phyloP scores from a whole-genome alignment of 2,888 invertebrate genomes.

The Drosophila flavopinicola region DNA sequence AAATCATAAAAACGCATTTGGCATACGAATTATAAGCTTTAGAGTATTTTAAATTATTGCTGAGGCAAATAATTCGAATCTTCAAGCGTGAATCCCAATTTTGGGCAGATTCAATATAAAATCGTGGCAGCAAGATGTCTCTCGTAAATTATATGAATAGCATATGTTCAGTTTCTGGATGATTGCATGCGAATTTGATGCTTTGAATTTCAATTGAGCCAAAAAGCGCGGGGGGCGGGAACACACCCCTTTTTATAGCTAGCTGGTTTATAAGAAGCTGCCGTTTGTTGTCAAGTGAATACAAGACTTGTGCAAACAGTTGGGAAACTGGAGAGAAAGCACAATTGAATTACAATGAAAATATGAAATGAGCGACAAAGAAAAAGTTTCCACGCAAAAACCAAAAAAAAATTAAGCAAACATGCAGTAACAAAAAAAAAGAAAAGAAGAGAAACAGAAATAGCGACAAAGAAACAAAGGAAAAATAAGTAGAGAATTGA shows the following conservation, averaged over 20 bases:
- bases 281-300: constrained; percentile 43
- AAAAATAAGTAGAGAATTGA: constrained; percentile 44
- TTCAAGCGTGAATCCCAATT: no score
- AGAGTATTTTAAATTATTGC: no score
- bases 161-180: constrained; percentile 76
- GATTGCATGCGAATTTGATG: constrained; percentile 68
- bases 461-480: constrained; percentile 64
- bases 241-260: constrained; percentile 51
- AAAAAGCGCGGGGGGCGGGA: background rate
- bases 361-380: constrained; percentile 67
- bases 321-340: constrained; percentile 37
- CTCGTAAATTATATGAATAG: constrained; percentile 59
- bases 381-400: constrained; percentile 30
- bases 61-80: constrained; percentile 10
- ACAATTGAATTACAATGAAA: constrained; percentile 80
- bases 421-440: no score
- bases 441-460: constrained; percentile 46
- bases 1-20: no score
- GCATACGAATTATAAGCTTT: no score
- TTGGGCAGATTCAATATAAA: no score
- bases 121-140: no score
- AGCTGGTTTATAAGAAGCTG: background rate
- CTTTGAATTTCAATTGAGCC: constrained; percentile 72
- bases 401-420: constrained; percentile 69
- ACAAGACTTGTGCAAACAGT: constrained; percentile 68